Evolutionary conservation across 1,140 invertebrate genomes (phyloP).

Genomic region (Musca domestica): DNA sequence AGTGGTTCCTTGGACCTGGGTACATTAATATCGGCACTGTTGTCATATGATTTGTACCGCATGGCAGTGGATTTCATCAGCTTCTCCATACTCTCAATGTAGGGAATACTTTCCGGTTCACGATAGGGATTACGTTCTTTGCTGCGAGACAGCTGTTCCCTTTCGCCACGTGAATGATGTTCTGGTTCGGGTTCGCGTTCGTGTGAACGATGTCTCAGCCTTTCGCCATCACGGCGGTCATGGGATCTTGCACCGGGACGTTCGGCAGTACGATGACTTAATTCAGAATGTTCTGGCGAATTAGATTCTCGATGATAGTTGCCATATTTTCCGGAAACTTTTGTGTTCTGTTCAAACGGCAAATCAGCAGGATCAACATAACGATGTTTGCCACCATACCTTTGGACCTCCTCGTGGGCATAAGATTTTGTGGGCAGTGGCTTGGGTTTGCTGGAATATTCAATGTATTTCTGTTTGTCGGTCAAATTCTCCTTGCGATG

Average conservation of each 20-base stretch:
- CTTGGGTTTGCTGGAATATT: constrained; percentile 40
- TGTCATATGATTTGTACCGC: constrained; percentile 38
- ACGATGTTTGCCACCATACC: constrained; percentile 45
- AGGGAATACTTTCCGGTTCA: constrained; percentile 51
- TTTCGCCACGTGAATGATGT: constrained; percentile 25
- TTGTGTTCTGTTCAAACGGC: constrained; percentile 36
- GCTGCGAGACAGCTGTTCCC: constrained; percentile 34
- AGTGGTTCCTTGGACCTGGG: constrained; percentile 21
- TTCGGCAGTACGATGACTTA: constrained; percentile 22
- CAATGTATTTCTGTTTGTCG: constrained; percentile 50
- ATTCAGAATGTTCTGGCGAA: constrained; percentile 26
- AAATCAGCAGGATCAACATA: constrained; percentile 46
- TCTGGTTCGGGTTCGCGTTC: neutral
- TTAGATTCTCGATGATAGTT: constrained; percentile 31
- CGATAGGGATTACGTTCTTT: constrained; percentile 48
- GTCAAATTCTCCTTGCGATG: constrained; percentile 48
- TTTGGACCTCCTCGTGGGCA: constrained; percentile 38
- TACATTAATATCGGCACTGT: neutral
- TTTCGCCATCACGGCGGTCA: constrained; percentile 27
- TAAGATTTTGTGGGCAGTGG: constrained; percentile 27
- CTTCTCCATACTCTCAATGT: constrained; percentile 52
- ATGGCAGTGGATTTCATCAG: constrained; percentile 53
- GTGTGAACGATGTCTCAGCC: constrained; percentile 28
- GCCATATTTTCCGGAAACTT: constrained; percentile 41
- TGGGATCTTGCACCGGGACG: constrained; percentile 18